phyloP scores from a whole-genome alignment of 2,797 vertebrate species.

The Oryzias sinensis region DNA sequence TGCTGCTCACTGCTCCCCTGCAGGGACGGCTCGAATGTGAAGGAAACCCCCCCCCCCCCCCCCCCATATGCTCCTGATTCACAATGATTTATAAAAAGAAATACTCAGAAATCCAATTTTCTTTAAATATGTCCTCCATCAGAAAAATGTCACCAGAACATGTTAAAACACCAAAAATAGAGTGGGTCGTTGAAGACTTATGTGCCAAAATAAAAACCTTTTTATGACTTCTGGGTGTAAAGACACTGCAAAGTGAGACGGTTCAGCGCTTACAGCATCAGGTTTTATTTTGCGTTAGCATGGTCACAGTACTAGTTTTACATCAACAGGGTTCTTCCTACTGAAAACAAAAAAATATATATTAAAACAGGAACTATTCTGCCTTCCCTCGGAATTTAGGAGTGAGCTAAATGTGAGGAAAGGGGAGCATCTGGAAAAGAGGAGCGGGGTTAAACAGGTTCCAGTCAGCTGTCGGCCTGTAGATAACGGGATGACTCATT shows the following conservation, averaged over 20 bases:
- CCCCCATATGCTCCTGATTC: too few relatives aligned
- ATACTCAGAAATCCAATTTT: too few relatives aligned
- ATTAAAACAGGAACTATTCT: constrained; percentile 86
- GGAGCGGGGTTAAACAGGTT: constrained; percentile 68
- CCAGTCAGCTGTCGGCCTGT: constrained; percentile 77
- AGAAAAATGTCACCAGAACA: too few relatives aligned
- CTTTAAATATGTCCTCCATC: too few relatives aligned
- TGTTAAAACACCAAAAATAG: too few relatives aligned
- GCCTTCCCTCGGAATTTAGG: constrained; percentile 76
- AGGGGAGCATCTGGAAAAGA: constrained; percentile 68
- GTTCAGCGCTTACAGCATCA: constrained; percentile 65
- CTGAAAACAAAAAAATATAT: constrained; percentile 87
- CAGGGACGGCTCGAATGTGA: too few relatives aligned
- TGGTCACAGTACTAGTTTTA: constrained; percentile 93
- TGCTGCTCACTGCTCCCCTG: too few relatives aligned
- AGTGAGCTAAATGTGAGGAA: constrained; percentile 73
- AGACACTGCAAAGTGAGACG: background rate
- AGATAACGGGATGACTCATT: constrained; percentile 76
- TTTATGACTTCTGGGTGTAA: too few relatives aligned
- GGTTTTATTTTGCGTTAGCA: constrained; percentile 91
- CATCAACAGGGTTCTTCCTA: constrained; percentile 84
- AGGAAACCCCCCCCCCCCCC: too few relatives aligned
- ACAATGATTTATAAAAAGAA: too few relatives aligned
- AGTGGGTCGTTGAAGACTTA: too few relatives aligned
- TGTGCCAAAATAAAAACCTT: too few relatives aligned